Evolutionary conservation across 2,797 vertebrate species (phyloP), one percentile per base, ranked within the genome.

Genomic region (Vespertilio murinus): DNA sequence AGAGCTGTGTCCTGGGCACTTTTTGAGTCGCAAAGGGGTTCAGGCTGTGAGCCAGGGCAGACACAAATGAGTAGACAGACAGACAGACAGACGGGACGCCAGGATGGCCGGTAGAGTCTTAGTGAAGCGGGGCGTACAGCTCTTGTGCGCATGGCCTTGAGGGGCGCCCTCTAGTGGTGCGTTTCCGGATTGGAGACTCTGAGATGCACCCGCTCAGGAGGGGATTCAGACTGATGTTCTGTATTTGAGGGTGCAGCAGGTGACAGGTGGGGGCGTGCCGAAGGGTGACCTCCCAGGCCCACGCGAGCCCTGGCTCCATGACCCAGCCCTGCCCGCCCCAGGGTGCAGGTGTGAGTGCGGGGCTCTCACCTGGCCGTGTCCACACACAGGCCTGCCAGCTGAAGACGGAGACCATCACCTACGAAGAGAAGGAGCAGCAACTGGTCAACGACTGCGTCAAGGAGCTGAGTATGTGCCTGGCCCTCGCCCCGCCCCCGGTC

Each of bases 391-490:
- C 99, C 42, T 99, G 98, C 96, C 99, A 99, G 95, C 98, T 99
- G 97, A 99, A 99, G 98, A 99, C 99, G 0, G 99, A 99, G 98
- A 99, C 99, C 1, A 99, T 99, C 96, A 99, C 98, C 5, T 99
- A 99, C 0, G 99, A 99, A 96, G 99, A 99, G 94, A 99, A 99
- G 92, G 99, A 99, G 85, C 99, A 99, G 97, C 99, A 99, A 70
- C 98, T 99, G 97, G 99, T 99, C 93, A 99, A 99, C 38, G 99
- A 99, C 98, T 99, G 99, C 78, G 99, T 99, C 70, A 99, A 99
- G 98, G 99, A 99, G 96, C 98, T 99, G 95, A 98, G 99, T 99
- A 98, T 97, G 99, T 99, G 30, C 94, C 94, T 65, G 35, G 81
- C 61, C 69, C 16, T 8, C 5, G 3, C 49, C 9, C 56, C 25